phyloP scores from a whole-genome alignment of 2,113 vertebrate genomes.

The Excalfactoria chinensis region DNA sequence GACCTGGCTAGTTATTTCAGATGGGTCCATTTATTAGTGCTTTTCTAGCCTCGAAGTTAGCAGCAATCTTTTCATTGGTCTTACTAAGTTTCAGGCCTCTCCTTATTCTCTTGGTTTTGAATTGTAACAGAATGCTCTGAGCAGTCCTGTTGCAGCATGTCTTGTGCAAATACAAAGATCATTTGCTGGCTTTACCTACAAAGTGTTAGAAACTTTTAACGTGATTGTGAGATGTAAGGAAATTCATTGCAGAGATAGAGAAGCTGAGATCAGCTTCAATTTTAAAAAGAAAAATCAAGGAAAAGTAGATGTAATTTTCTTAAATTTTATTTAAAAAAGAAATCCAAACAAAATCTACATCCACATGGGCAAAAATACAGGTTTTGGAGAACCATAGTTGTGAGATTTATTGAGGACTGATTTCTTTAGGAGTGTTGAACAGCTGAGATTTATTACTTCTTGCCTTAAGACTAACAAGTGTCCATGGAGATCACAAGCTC shows the following conservation, averaged over 20 bases:
- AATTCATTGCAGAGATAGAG: not conserved
- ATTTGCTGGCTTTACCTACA: not conserved
- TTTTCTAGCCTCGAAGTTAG: not conserved
- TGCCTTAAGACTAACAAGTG: slow-evolving; percentile 55
- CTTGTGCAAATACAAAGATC: not conserved
- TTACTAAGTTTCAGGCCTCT: not conserved
- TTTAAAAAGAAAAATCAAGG: not conserved
- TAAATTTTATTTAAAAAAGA: not conserved
- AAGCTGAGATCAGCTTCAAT: not conserved
- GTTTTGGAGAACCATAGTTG: not conserved
- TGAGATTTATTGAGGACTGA: slow-evolving; percentile 21
- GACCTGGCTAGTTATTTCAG: not conserved
- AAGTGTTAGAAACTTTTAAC: not conserved
- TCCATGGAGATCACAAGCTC: slow-evolving; percentile 46
- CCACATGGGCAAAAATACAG: not conserved
- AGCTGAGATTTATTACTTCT: slow-evolving; percentile 61
- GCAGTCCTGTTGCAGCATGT: not conserved
- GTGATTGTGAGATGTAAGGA: not conserved
- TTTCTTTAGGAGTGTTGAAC: slow-evolving; percentile 37
- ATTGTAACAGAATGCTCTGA: not conserved
- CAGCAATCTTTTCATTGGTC: not conserved
- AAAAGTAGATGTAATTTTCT: not conserved
- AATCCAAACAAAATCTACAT: not conserved
- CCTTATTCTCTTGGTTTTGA: not conserved
- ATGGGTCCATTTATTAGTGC: not conserved